Base-by-base conservation (phyloP, 2,888 invertebrate genomes). In the Tenthredo mesomela region DNA sequence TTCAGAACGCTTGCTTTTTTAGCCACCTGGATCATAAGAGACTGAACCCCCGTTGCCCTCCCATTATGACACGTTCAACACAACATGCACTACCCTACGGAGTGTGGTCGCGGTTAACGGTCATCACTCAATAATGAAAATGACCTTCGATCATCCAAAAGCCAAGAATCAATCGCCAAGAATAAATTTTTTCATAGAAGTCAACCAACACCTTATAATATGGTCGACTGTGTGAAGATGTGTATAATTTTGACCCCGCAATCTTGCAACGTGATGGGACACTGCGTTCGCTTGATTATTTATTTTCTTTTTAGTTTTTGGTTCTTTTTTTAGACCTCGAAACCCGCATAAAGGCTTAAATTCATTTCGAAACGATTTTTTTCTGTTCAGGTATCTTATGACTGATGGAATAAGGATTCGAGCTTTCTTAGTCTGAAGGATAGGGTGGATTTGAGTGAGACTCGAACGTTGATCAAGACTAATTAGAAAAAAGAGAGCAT, bases 1-100 rank as follows among this genome's bases (percentile, higher is more conserved):
- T 96, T 96, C 88, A 96, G 94, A 87, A 96, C 96, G 89, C 96
- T 96, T 87, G 96, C 96, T 91, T 96, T 95, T 92, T 96, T 96
- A 86, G 96, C 96, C 90, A 96, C 96, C 95, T 96, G 95, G 91
- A 95, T 95, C 94, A 95, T 95, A 92, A 96, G 94, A 94, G 95
- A 95, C 95, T 95, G 95, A 95, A 95, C 94, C 95, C 92, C 92
- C 92, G 92, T 90, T 91, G 92, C 92, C 92, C 91, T 91, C 91
- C 91, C 92, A 90, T 92, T 92, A 92, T 91, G 91, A 91, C 89
- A 91, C 92, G 90, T 90, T 88, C 88, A 91, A 91, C 91, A 92
- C 92, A 91, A 88, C 92, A 92, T 92, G 92, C 92, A 92, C 92
- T 92, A 92, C 87, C 86, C 88, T 88, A 88, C 87, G 82, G 47